Base-by-base conservation (phyloP, 2,888 invertebrate species). In the Sclerodermus sp. region DNA sequence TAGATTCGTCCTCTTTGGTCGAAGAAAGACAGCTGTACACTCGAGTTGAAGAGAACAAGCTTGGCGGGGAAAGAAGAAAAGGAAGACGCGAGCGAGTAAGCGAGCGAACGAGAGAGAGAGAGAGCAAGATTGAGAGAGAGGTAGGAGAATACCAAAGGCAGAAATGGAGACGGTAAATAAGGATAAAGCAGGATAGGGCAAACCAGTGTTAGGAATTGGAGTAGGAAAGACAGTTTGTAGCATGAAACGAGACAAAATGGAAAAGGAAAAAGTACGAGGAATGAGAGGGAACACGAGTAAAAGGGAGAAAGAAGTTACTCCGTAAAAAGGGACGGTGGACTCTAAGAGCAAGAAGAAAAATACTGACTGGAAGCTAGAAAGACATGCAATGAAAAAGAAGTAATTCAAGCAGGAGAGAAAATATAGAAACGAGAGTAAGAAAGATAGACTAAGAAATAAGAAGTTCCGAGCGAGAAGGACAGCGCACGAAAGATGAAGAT, bases 401-500 rank as follows among this genome's bases (percentile, higher is more conserved):
- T n/a, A n/a, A n/a, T n/a, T n/a, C n/a, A n/a, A n/a, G n/a, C n/a
- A n/a, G 18, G 15, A 47, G 15, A 38, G 23, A 42, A n/a, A 14
- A 23, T 47, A 23, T n/a, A 30, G 14, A 14, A 23, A 45, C 41
- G 39, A 49, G 37, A 16, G 46, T 41, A 13, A 32, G 43, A 45
- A 43, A 40, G 44, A 49, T 42, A 38, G 38, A 12, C 32, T 4
- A 52, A 40, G 53, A 55, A 37, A 15, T 42, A 42, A 15, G 42
- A 49, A 49, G 50, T 50, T 32, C 49, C 36, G 51, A 38, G 37
- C 30, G 42, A 32, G 45, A 51, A 41, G 46, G 51, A 32, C 37
- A 43, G 12, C 15, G 47, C 42, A 17, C 16, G 43, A 43, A 32
- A 37, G 40, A 42, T 36, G 23, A 17, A 31, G 42, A 47, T 34